phyloP scores from a whole-genome alignment of 2,888 invertebrate genomes.

The Halocaridina rubra region DNA sequence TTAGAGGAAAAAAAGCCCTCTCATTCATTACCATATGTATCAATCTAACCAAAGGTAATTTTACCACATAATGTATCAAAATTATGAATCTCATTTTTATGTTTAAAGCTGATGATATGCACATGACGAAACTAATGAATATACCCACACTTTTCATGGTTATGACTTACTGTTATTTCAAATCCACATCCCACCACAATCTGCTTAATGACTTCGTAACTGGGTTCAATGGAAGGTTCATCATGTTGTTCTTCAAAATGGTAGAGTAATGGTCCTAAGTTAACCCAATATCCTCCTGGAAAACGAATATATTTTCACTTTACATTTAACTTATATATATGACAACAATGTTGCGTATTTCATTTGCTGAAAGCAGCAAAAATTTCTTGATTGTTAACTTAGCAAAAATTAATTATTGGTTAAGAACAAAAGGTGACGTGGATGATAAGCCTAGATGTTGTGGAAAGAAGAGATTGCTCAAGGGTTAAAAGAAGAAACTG shows the following conservation, averaged over 20 bases:
- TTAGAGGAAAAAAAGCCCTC: no score
- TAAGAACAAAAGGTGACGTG: no score
- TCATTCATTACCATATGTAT: neutral
- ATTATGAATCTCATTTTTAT: neutral
- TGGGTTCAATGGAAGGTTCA: conserved; percentile 92
- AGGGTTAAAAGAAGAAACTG: no score
- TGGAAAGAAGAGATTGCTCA: no score
- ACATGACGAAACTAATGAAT: no score
- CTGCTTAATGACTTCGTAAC: conserved; percentile 83
- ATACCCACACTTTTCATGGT: neutral
- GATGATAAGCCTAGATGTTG: no score
- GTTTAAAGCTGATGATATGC: neutral
- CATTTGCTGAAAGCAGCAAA: no score
- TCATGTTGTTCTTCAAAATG: conserved; percentile 85
- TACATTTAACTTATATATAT: no score
- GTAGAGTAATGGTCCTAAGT: conserved; percentile 91
- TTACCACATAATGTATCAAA: neutral
- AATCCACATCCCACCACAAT: conserved; percentile 88
- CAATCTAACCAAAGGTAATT: neutral
- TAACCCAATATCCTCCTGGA: conserved; percentile 83
- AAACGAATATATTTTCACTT: no score
- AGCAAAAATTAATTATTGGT: no score
- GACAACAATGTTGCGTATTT: no score
- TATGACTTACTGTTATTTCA: conserved; percentile 75
- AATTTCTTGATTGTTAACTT: no score